Base-by-base conservation (phyloP, 2,888 invertebrate genomes). In the Morinoia aosen region DNA sequence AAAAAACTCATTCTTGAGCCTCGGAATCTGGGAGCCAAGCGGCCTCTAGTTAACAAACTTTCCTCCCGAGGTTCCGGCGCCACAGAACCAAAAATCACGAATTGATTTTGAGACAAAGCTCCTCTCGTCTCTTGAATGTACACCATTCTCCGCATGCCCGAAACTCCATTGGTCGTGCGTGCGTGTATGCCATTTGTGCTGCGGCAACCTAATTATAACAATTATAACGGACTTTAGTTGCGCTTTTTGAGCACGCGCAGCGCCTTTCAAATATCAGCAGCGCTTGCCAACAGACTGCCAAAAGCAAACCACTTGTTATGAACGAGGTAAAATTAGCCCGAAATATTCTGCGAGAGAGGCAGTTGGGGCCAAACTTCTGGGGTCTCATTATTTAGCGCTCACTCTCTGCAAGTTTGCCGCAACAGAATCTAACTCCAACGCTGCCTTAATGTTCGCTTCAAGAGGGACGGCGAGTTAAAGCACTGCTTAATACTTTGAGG, bases 1-100 rank as follows among this genome's bases (percentile, higher is more conserved):
- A 76, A 76, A 76, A 76, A 76, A 19, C 25, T 76, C 76, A 10
- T 76, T 33, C 61, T 61, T 19, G 61, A 33, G 33, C 25, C 76
- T 33, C 33, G 76, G 33, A 76, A 76, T 76, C 76, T 76, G 76
- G 76, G 33, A 76, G 25, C 76, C 76, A 76, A 76, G 76, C 76
- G 76, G 76, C 76, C 76, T 76, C 25, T 76, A 76, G 76, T 76
- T 76, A 76, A 76, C 76, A 76, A 76, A 76, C 76, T 76, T 76
- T 76, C 76, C 76, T 76, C 76, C 76, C 76, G 25, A 76, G 76
- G 76, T 76, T 76, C 76, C 76, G 76, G 76, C 76, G 0, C 25
- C 76, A 76, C 19, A 76, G 76, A 76, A 76, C 25, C 25, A 76
- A 76, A 76, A 76, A 76, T 76, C 76, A 19, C 25, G 76, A 76